Base-by-base conservation (phyloP, 2,888 invertebrate species). In the Seira musarum region DNA sequence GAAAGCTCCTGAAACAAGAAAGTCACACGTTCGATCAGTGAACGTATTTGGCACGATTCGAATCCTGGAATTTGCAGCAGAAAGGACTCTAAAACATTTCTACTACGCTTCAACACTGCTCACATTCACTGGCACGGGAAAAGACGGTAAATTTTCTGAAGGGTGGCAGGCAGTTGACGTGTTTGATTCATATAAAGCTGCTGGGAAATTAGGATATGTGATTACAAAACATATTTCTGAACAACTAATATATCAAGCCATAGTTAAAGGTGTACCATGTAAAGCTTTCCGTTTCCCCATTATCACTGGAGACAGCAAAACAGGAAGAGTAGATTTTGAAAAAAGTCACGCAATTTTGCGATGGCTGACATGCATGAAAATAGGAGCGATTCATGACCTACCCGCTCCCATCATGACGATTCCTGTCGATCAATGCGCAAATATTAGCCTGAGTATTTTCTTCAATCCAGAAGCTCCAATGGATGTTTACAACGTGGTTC, bases 201-300 rank as follows among this genome's bases (percentile, higher is more conserved):
- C 60, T 8, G 15, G n/a, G 15, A 63, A 30, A 5, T n/a, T 24
- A 19, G 71, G 46, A 17, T 81, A 81, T 22, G 35, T 67, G 1
- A 57, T 81, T 1, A 46, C 71, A 0, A 81, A 81, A 64, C 35
- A 66, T 24, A 70, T 81, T 2, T 60, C 19, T 0, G 81, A 81
- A 21, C 30, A 30, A 8, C 53, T 81, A 1, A 30, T 67, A 8
- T 66, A 71, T 21, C 24, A 81, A 66, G 81, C 76, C 1, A 46
- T 71, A 0, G 8, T 60, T 19, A 6, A 71, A 6, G 80, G 80
- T 19, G 30, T 81, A n/a, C 81, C 81, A 1, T 53, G 65, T 17
- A 75, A 74, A 49, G 64, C 25, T 1, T 76, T 76, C 22, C 15
- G 76, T 30, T 64, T 76, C 8, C 76, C 76, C 0, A 0, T 13